phyloP scores from a whole-genome alignment of 2,888 invertebrate species.

The Hydropsyche betteni region DNA sequence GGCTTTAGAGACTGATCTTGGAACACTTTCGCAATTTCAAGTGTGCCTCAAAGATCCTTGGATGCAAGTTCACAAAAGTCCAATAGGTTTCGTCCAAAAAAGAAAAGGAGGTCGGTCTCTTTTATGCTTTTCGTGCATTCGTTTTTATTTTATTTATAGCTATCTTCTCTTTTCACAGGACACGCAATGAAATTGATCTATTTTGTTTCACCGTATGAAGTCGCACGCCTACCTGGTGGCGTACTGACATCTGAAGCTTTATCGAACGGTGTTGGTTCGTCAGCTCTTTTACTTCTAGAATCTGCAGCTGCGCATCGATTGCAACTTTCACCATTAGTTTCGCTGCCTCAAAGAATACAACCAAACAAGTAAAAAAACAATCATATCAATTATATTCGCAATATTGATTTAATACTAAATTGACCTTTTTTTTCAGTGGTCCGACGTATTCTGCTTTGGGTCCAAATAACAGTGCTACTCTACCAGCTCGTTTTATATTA shows the following conservation, averaged over 20 bases:
- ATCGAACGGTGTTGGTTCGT: constrained; percentile 65
- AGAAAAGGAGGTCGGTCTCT: constrained; percentile 76
- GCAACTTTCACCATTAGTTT: constrained; percentile 77
- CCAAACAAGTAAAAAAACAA: constrained; percentile 39
- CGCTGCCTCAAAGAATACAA: constrained; percentile 68
- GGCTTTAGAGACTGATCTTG: constrained; percentile 90
- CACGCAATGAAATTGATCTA: constrained; percentile 95
- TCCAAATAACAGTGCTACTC: constrained; percentile 84
- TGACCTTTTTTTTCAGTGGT: constrained; percentile 52
- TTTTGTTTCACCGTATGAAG: constrained; percentile 92
- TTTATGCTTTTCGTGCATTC: not conserved
- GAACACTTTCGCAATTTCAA: constrained; percentile 80
- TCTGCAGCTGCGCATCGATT: constrained; percentile 86
- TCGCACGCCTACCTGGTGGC: constrained; percentile 56
- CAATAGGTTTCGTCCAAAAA: constrained; percentile 86
- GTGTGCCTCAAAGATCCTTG: constrained; percentile 74
- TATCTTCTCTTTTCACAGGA: constrained; percentile 62
- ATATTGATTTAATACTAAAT: constrained; percentile 27
- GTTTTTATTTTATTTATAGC: constrained; percentile 29
- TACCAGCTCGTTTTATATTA: constrained; percentile 91
- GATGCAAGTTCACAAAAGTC: constrained; percentile 84
- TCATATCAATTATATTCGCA: not conserved
- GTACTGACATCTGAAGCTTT: constrained; percentile 77
- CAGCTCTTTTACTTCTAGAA: constrained; percentile 90
- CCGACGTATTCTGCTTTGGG: constrained; percentile 84